Percentiles rank a stretch among this genome's conserved stretches.
Evolutionary conservation across 2,797 vertebrate genomes (phyloP).

Genomic region (Psittacula derbiana): DNA sequence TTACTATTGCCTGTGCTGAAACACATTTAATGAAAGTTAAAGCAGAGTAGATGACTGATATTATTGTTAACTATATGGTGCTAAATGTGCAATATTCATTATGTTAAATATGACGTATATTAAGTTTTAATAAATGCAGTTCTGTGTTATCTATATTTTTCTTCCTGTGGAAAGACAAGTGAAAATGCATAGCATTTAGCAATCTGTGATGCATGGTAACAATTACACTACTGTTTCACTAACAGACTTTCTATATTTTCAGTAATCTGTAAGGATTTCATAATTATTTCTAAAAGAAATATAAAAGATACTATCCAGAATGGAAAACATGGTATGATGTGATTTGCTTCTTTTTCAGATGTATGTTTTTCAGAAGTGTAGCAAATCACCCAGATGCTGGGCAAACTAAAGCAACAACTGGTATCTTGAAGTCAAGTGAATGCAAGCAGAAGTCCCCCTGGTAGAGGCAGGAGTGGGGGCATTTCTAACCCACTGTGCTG

Average conservation of each 20-base stretch:
- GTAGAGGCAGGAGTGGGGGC: not conserved
- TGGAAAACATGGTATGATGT: not conserved
- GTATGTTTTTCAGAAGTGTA: not conserved
- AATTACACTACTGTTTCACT: not conserved
- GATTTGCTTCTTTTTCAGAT: not conserved
- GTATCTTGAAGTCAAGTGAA: not conserved
- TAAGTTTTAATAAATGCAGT: not conserved
- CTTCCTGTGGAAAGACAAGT: not conserved
- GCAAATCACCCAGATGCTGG: not conserved
- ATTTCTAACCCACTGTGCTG: not conserved
- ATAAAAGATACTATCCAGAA: not conserved
- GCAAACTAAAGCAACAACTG: not conserved
- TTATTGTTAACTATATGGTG: not conserved
- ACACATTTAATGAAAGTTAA: slow-evolving; percentile 47
- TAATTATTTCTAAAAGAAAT: slow-evolving; percentile 13
- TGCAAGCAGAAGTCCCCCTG: not conserved
- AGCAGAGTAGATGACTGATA: slow-evolving; percentile 1
- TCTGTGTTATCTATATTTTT: not conserved
- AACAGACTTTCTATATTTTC: not conserved
- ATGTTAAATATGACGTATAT: not conserved
- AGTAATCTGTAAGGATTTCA: not conserved
- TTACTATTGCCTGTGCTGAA: slow-evolving; percentile 20
- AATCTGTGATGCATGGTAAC: not conserved
- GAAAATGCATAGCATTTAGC: not conserved
- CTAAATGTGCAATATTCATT: not conserved